Conservation (phyloP, 2,888 invertebrate species). For the Uloborus plumipes region DNA sequence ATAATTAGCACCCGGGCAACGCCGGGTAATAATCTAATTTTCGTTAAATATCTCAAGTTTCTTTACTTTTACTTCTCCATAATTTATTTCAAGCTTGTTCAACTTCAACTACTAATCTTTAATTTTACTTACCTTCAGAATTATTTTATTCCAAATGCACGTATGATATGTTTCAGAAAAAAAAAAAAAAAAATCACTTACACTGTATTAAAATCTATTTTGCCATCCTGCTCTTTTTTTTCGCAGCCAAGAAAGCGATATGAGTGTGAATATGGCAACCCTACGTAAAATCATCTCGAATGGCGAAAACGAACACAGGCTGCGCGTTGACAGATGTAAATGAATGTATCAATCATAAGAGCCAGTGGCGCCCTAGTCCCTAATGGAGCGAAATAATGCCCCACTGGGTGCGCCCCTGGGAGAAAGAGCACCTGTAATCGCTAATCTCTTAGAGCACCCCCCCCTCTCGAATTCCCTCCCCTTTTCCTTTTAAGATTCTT, state of each 20-base stretch:
- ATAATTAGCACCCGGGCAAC: too few species aligned
- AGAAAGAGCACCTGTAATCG: slow-evolving; percentile 56
- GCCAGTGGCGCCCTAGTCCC: slow-evolving; percentile 48
- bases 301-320: slow-evolving; percentile 56
- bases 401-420: slow-evolving; percentile 42
- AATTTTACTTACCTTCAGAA: too few species aligned
- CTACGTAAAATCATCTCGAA: slow-evolving; percentile 40
- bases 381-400: slow-evolving; percentile 61
- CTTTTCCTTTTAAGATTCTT: slow-evolving; percentile 40
- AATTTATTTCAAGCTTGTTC: too few species aligned
- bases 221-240: background rate
- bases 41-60: too few species aligned
- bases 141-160: too few species aligned
- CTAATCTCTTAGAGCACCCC: slow-evolving; percentile 50
- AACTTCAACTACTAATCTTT: too few species aligned
- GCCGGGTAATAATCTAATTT: too few species aligned
- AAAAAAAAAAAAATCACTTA: too few species aligned
- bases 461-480: slow-evolving; percentile 3
- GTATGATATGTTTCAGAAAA: too few species aligned
- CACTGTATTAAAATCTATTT: too few species aligned
- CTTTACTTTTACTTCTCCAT: too few species aligned
- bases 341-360: slow-evolving; percentile 63
- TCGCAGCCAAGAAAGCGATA: slow-evolving; percentile 12
- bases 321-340: slow-evolving; percentile 63
- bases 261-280: slow-evolving; percentile 22